Conservation (phyloP, 2,113 vertebrate species). For the Scophthalmus maximus region DNA sequence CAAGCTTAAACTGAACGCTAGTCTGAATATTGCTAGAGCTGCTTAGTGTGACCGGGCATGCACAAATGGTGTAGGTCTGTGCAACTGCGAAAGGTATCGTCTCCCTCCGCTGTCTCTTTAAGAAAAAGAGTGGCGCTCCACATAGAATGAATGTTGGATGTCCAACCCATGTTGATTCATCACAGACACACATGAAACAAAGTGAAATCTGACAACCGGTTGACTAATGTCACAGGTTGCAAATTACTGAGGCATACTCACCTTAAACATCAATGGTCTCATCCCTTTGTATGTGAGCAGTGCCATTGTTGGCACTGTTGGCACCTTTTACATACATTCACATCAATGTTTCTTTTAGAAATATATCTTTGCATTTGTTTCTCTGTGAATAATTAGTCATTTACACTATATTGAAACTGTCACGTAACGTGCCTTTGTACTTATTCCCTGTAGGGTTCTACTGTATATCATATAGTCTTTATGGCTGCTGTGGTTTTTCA, state of each 20-base stretch:
- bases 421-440: conserved; percentile 10
- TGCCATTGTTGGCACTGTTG: conserved; percentile 9
- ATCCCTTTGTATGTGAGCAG: no score
- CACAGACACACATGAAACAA: conserved; percentile 53
- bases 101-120: conserved; percentile 74
- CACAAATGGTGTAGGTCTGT: conserved; percentile 82
- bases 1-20: conserved; percentile 89
- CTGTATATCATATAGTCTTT: not conserved
- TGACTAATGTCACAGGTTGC: conserved; percentile 35
- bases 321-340: not conserved
- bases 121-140: conserved; percentile 61
- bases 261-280: no score
- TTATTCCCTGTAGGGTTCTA: conserved; percentile 3
- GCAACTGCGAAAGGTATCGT: conserved; percentile 27
- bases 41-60: conserved; percentile 88
- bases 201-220: conserved; percentile 58
- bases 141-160: conserved; percentile 70
- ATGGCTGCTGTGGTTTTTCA: not conserved
- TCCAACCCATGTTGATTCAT: conserved; percentile 64
- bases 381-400: not conserved
- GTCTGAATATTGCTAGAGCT: conserved; percentile 84
- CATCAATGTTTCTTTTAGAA: not conserved
- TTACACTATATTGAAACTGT: not conserved
- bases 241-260: conserved; percentile 18
- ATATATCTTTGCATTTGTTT: not conserved